Evolutionary conservation across 2,888 invertebrate species (phyloP).

Genomic region (Rugalucina vietnamica): DNA sequence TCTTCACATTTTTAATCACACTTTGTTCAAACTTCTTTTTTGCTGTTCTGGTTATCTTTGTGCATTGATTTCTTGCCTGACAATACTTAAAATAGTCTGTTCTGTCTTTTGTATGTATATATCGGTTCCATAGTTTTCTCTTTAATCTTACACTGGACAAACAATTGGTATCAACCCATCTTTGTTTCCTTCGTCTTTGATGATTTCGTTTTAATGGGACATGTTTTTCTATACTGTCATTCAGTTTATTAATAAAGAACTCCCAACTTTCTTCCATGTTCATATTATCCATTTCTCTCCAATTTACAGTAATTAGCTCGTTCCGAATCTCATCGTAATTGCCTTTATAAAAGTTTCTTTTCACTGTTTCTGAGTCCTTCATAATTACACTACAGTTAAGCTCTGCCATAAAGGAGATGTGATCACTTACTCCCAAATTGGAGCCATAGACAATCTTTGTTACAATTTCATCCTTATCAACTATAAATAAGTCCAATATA

Average conservation of each 20-base stretch:
- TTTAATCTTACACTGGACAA: no score
- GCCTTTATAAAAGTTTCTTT: slow-evolving; percentile 2
- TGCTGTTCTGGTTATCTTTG: no score
- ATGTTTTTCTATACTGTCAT: no score
- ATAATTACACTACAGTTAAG: not conserved
- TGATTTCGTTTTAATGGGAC: not conserved
- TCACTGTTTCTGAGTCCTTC: not conserved
- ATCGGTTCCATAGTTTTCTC: no score
- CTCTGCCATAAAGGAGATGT: slow-evolving; percentile 2
- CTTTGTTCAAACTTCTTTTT: no score
- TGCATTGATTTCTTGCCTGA: no score
- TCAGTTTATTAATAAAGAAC: not conserved
- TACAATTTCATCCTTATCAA: slow-evolving; percentile 3
- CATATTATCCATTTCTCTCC: not conserved
- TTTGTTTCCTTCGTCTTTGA: not conserved
- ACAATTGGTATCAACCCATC: no score
- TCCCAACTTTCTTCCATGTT: not conserved
- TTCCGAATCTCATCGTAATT: not conserved
- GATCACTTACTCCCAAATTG: slow-evolving; percentile 12
- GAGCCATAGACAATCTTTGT: not conserved
- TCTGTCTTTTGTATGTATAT: no score
- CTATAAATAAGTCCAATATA: slow-evolving; percentile 8
- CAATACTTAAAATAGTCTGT: no score
- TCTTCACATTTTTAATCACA: no score
- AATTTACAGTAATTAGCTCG: not conserved